Conservation (phyloP, 2,113 vertebrate genomes). For the Syngnathus scovelli region DNA sequence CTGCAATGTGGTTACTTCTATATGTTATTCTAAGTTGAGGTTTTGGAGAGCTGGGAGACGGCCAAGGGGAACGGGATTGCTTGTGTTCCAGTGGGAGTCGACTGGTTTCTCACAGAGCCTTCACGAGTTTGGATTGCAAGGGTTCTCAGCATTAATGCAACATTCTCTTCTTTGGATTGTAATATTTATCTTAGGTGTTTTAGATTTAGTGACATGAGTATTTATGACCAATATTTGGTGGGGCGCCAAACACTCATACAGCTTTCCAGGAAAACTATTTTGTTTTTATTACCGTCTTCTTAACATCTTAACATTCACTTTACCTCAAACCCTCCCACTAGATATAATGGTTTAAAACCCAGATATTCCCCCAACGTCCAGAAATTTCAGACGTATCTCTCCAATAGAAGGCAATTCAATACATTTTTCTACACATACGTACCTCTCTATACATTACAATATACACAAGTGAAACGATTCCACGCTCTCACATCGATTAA, state of each 20-base stretch:
- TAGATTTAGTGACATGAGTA: background rate
- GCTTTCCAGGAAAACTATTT: background rate
- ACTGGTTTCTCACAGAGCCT: constrained; percentile 24
- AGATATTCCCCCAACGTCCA: no score
- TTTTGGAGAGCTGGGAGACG: constrained; percentile 16
- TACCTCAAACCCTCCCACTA: no score
- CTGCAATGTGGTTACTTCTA: constrained; percentile 13
- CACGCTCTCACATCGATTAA: no score
- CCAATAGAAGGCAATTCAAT: no score
- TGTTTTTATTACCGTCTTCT: background rate
- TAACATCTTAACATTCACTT: background rate
- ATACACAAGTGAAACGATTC: no score
- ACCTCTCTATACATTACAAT: no score
- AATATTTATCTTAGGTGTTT: background rate
- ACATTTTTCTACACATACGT: no score
- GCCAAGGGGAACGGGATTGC: constrained; percentile 13
- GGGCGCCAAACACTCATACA: background rate
- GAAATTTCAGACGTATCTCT: no score
- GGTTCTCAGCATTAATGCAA: background rate
- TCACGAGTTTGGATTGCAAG: constrained; percentile 2
- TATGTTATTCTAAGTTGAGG: constrained; percentile 22
- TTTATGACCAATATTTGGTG: background rate
- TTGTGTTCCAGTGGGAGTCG: constrained; percentile 61
- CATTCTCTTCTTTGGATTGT: background rate
- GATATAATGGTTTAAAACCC: no score